Conservation (phyloP, 2,888 invertebrate species). For the Zelleria hepariella region DNA sequence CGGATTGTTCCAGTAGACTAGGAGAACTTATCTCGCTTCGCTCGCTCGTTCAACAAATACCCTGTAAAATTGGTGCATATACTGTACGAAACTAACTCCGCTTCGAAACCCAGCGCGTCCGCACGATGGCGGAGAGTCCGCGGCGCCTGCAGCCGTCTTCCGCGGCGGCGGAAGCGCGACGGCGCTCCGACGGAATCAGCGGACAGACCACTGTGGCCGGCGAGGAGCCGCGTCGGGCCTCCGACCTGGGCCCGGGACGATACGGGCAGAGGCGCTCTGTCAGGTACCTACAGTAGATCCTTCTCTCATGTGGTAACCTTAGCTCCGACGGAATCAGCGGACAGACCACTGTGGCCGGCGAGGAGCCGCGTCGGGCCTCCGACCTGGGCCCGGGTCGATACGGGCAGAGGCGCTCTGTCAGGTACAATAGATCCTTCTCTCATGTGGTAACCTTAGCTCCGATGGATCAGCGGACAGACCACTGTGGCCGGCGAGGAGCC, state of each 20-base stretch:
- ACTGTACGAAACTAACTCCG: too few relatives aligned
- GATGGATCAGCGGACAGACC: slow-evolving; percentile 6
- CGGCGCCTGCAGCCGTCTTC: slow-evolving; percentile 45
- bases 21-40: too few relatives aligned
- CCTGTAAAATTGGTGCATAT: too few relatives aligned
- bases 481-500: slow-evolving; percentile 28
- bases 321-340: not conserved
- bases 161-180: slow-evolving; percentile 38
- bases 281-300: slow-evolving; percentile 31
- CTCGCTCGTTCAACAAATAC: too few relatives aligned
- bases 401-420: slow-evolving; percentile 48
- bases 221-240: slow-evolving; percentile 47
- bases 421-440: slow-evolving; percentile 22
- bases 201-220: slow-evolving; percentile 23
- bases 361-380: slow-evolving; percentile 47
- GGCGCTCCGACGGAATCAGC: slow-evolving; percentile 24
- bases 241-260: slow-evolving; percentile 38
- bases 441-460: too few relatives aligned
- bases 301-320: not conserved
- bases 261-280: slow-evolving; percentile 48
- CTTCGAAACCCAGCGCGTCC: slow-evolving; percentile 50
- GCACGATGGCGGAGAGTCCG: slow-evolving; percentile 55
- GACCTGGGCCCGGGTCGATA: slow-evolving; percentile 37
- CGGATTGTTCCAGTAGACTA: too few relatives aligned
- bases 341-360: slow-evolving; percentile 17